Percentiles rank a stretch among this genome's conserved stretches.
phyloP scores from a whole-genome alignment of 2,797 vertebrate genomes.

The Florisuga fusca region DNA sequence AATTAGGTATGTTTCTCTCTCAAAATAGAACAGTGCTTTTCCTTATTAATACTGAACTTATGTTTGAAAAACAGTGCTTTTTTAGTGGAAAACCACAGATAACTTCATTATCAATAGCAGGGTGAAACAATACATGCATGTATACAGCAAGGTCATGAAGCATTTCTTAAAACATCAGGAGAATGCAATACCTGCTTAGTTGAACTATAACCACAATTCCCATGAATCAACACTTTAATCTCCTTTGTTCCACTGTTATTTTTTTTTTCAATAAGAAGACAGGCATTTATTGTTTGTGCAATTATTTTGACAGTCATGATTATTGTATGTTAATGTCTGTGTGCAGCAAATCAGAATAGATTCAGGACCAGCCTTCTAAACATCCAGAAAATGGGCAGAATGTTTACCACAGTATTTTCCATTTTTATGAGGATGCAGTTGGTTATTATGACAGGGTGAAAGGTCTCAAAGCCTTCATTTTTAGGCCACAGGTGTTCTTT shows the following conservation, averaged over 20 bases:
- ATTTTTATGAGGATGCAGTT: slow-evolving; percentile 71
- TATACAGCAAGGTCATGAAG: background rate
- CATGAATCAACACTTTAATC: background rate
- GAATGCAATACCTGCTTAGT: background rate
- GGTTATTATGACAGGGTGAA: slow-evolving; percentile 70
- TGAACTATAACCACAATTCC: background rate
- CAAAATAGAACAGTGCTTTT: background rate
- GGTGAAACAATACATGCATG: background rate
- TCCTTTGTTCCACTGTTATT: background rate
- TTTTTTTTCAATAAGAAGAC: background rate
- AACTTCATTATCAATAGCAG: background rate
- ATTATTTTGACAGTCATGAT: slow-evolving; percentile 2
- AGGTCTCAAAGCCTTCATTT: slow-evolving; percentile 64
- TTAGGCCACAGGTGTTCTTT: slow-evolving; percentile 72
- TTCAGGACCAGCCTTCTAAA: slow-evolving; percentile 20
- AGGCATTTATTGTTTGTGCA: background rate
- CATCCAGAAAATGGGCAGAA: slow-evolving; percentile 28
- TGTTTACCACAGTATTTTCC: slow-evolving; percentile 64
- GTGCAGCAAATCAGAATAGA: background rate
- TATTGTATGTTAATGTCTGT: background rate
- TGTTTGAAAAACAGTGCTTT: background rate
- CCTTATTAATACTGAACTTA: background rate
- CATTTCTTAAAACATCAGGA: background rate
- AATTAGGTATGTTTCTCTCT: slow-evolving; percentile 15
- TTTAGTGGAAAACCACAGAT: background rate